Evolutionary conservation across 1,140 invertebrate species (phyloP).

Genomic region (Pollicipes pollicipes): DNA sequence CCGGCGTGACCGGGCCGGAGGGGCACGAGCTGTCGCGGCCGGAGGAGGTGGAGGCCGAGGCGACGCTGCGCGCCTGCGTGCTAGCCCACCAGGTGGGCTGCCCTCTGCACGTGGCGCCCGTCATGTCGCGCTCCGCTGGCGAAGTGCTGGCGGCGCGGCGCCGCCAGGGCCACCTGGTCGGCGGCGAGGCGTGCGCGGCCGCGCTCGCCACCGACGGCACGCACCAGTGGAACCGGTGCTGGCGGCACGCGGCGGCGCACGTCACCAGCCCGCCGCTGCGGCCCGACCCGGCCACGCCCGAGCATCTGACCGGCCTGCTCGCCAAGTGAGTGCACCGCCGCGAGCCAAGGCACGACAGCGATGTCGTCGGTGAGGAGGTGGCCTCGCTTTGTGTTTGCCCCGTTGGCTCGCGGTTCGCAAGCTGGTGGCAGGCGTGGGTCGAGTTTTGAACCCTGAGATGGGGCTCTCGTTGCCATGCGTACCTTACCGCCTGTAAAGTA

Average conservation of each 20-base stretch:
- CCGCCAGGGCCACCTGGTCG: conserved; percentile 54
- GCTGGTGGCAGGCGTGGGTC: too few species aligned
- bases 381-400: not conserved
- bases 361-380: not conserved
- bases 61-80: conserved; percentile 89
- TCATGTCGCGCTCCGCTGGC: conserved; percentile 89
- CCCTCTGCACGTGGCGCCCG: conserved; percentile 89
- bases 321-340: conserved; percentile 38
- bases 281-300: conserved; percentile 53
- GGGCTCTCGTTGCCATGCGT: too few species aligned
- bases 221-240: conserved; percentile 56
- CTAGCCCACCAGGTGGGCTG: conserved; percentile 66
- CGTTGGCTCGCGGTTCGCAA: not conserved
- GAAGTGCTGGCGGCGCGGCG: conserved; percentile 37
- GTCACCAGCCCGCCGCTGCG: conserved; percentile 80
- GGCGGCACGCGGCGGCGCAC: conserved; percentile 72
- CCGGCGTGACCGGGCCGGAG: conserved; percentile 77
- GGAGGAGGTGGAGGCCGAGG: conserved; percentile 94
- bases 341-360: not conserved
- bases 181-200: conserved; percentile 58
- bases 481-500: too few species aligned
- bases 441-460: too few species aligned
- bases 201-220: conserved; percentile 61
- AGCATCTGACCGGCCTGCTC: conserved; percentile 46
- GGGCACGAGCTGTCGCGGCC: conserved; percentile 87